phyloP scores from a whole-genome alignment of 2,113 vertebrate genomes.

The Alaudala cheleensis region DNA sequence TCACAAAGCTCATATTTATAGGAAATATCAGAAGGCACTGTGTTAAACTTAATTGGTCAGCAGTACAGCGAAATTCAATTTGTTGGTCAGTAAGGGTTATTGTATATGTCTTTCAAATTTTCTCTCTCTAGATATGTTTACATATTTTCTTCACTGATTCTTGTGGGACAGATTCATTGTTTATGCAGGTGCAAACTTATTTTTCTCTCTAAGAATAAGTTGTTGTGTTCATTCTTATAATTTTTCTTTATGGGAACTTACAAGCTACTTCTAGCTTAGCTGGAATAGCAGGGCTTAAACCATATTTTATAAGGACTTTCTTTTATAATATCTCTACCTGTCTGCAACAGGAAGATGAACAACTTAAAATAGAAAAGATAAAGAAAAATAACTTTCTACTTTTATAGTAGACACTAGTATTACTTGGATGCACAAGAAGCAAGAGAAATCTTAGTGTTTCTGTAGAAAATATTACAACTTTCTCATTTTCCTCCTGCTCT shows the following conservation, averaged over 20 bases:
- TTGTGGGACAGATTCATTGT: not conserved
- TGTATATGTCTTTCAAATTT: not conserved
- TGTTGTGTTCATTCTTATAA: not conserved
- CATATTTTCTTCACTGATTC: not conserved
- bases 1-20: not conserved
- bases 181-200: not conserved
- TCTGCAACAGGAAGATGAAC: not conserved
- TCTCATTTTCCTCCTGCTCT: not conserved
- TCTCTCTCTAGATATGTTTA: not conserved
- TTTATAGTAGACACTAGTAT: not conserved
- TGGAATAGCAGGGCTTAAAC: not conserved
- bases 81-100: not conserved
- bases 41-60: not conserved
- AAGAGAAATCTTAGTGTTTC: not conserved
- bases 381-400: not conserved
- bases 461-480: not conserved
- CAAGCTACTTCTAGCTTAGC: not conserved
- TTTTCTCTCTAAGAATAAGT: not conserved
- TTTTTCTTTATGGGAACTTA: not conserved
- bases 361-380: not conserved
- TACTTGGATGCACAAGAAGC: not conserved
- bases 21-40: not conserved
- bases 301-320: not conserved
- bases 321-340: not conserved
- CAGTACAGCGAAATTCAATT: not conserved